phyloP scores from a whole-genome alignment of 1,140 invertebrate genomes.

The Spodoptera frugiperda region DNA sequence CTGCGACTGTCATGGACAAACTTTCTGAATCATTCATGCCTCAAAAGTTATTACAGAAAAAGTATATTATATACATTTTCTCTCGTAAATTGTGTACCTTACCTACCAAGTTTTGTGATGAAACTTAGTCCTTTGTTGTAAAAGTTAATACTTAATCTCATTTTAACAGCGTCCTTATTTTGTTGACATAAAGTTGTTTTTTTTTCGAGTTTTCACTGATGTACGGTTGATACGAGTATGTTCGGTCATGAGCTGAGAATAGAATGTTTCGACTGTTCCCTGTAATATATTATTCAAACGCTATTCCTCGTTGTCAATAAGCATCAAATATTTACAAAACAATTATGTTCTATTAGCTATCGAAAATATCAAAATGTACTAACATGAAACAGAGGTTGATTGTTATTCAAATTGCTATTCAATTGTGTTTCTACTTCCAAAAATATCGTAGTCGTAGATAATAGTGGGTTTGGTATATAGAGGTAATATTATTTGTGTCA shows the following conservation, averaged over 20 bases:
- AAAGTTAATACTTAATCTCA: not conserved
- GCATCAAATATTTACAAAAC: constrained; percentile 8
- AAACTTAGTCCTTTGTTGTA: not conserved
- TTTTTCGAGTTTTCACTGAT: too few species aligned
- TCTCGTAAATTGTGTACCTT: not conserved
- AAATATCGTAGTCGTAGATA: not conserved
- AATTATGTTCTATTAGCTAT: constrained; percentile 2
- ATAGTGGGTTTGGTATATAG: too few species aligned
- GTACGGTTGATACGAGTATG: not conserved
- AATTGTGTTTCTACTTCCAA: not conserved
- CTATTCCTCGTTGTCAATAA: not conserved
- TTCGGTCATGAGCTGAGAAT: not conserved
- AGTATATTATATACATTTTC: not conserved
- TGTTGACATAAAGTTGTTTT: too few species aligned
- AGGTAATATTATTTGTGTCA: too few species aligned
- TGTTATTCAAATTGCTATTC: not conserved
- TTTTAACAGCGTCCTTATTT: too few species aligned
- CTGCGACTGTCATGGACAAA: constrained; percentile 30
- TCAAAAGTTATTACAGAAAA: constrained; percentile 1
- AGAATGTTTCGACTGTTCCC: not conserved
- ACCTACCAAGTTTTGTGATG: not conserved
- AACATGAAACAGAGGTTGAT: not conserved
- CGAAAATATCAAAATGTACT: not conserved
- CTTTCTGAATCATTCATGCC: constrained; percentile 52
- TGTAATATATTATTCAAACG: constrained; percentile 1